Evolutionary conservation across 2,797 vertebrate species (phyloP).

Genomic region (Pseudochirops cupreus): DNA sequence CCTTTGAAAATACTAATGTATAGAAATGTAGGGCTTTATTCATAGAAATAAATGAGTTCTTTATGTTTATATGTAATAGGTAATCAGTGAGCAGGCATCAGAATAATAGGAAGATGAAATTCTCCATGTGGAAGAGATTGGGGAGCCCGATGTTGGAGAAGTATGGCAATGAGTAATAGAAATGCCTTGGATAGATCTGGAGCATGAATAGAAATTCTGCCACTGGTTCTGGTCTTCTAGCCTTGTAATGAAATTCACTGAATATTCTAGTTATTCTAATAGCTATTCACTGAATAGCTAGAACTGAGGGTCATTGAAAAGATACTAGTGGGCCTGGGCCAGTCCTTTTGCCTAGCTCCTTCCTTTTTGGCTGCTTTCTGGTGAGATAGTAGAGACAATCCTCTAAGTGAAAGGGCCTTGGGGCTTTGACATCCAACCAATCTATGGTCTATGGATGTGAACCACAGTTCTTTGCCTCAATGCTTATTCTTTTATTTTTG

Average conservation of each 20-base stretch:
- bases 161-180: background rate
- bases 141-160: background rate
- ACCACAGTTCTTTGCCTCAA: background rate
- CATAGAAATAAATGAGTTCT: background rate
- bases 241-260: background rate
- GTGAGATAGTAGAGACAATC: background rate
- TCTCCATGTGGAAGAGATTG: background rate
- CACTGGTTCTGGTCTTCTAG: background rate
- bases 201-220: background rate
- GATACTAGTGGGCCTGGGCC: background rate
- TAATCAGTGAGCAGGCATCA: background rate
- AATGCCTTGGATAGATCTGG: background rate
- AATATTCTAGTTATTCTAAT: too few relatives aligned
- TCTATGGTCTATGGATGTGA: background rate
- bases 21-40: background rate
- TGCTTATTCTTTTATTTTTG: background rate
- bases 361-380: background rate
- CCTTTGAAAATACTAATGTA: background rate
- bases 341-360: background rate
- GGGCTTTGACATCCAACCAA: background rate
- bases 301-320: background rate
- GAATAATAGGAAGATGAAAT: background rate
- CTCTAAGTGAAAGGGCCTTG: background rate
- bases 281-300: background rate
- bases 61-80: background rate